A percentile compares a stretch with the other conserved stretches of the same genome.
phyloP scores from a whole-genome alignment of 2,113 vertebrate genomes.

The Gnathochromis pfefferi region DNA sequence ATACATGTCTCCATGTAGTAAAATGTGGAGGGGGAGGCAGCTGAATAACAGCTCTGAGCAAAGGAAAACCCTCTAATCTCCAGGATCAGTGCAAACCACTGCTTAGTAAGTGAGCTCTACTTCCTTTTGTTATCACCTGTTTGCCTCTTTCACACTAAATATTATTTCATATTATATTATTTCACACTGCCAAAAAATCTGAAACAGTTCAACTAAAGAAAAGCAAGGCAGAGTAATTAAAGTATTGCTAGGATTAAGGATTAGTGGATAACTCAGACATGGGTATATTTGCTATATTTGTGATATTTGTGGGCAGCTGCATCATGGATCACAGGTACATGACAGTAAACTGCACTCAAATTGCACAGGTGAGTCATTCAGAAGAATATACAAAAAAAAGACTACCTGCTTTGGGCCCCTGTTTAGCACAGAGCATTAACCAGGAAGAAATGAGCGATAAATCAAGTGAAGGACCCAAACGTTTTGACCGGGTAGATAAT shows the following conservation, averaged over 20 bases:
- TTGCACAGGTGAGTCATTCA: constrained; percentile 39
- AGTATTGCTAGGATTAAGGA: not conserved
- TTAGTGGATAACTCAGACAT: not conserved
- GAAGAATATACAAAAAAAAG: constrained; percentile 50
- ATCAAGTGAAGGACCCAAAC: constrained; percentile 63
- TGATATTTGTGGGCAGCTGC: not conserved
- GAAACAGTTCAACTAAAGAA: not conserved
- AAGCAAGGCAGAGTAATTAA: not conserved
- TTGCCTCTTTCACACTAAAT: not conserved
- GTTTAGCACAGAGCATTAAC: constrained; percentile 62
- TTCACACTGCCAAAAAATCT: not conserved
- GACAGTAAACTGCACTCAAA: constrained; percentile 5
- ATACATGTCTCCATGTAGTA: not conserved
- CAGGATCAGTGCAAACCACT: constrained; percentile 15
- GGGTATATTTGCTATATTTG: not conserved
- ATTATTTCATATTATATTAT: not conserved
- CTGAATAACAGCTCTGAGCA: constrained; percentile 3
- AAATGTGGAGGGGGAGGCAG: not conserved
- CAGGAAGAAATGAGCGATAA: constrained; percentile 67
- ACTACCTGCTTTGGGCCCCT: constrained; percentile 65
- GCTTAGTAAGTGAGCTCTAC: not conserved
- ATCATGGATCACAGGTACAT: constrained; percentile 12
- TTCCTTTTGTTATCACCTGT: not conserved
- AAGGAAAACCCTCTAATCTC: not conserved
- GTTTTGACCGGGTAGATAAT: constrained; percentile 74